Evolutionary conservation across 2,888 invertebrate genomes (phyloP).

Genomic region (Malacosoma neustria): DNA sequence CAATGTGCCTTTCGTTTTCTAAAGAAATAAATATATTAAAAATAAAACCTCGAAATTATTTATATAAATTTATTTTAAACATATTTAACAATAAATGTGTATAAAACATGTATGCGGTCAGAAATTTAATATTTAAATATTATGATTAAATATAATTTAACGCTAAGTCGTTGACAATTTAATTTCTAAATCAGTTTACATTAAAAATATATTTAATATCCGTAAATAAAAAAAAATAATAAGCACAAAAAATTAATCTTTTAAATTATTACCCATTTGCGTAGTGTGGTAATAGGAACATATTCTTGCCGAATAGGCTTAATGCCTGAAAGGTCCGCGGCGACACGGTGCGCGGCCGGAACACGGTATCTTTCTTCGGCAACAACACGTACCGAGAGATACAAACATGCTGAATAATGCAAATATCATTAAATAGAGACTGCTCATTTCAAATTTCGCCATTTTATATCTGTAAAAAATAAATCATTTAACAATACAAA

Average conservation of each 20-base stretch:
- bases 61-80: background rate
- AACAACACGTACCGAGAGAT: slow-evolving; percentile 22
- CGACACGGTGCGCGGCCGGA: slow-evolving; percentile 44
- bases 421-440: slow-evolving; percentile 30
- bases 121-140: too few species aligned
- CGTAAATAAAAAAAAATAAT: too few species aligned
- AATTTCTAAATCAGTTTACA: too few species aligned
- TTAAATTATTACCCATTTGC: too few species aligned
- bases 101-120: too few species aligned
- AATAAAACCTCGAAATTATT: background rate
- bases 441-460: slow-evolving; percentile 27
- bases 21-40: background rate
- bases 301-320: too few species aligned
- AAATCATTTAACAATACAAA: slow-evolving; percentile 17
- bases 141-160: too few species aligned
- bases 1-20: slow-evolving; percentile 33
- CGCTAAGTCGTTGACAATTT: too few species aligned
- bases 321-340: slow-evolving; percentile 36
- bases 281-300: too few species aligned
- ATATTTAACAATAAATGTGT: too few species aligned
- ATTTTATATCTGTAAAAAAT: slow-evolving; percentile 29
- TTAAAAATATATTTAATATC: too few species aligned
- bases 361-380: slow-evolving; percentile 35
- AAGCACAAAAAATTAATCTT: too few species aligned
- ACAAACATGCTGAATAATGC: slow-evolving; percentile 33